These are phyloP conservation scores for Tuta absoluta DNA, from an alignment of 2,888 invertebrate genomes.

Conservation along the genomic window DNA sequence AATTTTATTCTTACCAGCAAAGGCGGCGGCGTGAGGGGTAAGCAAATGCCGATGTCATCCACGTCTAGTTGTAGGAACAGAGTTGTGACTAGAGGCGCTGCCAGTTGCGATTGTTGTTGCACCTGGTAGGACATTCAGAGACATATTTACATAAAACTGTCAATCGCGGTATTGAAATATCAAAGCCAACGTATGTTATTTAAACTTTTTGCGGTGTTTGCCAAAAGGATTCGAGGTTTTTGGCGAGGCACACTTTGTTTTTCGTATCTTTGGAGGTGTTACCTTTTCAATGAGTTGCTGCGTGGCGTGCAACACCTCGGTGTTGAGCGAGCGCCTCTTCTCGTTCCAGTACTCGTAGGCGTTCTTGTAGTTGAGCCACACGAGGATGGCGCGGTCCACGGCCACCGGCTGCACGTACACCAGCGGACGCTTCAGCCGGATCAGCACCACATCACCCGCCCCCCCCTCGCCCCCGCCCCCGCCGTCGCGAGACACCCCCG, in stretches of 20 bases:
- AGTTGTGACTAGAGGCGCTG: constrained; percentile 92
- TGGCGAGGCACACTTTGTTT: no score
- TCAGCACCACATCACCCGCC: constrained; percentile 93
- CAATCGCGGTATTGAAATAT: no score
- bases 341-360: constrained; percentile 99
- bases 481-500: constrained; percentile 76
- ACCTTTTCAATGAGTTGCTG: constrained; percentile 81
- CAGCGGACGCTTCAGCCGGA: constrained; percentile 95
- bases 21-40: constrained; percentile 93
- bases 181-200: neutral
- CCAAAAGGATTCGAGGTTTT: no score
- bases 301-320: constrained; percentile 90
- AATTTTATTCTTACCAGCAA: constrained; percentile 71
- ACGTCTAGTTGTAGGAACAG: constrained; percentile 96
- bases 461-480: constrained; percentile 84
- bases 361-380: constrained; percentile 99
- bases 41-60: constrained; percentile 97
- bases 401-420: constrained; percentile 98
- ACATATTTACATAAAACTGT: neutral
- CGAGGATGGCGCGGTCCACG: constrained; percentile 98
- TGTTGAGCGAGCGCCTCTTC: constrained; percentile 94
- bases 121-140: constrained; percentile 63
- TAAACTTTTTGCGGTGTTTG: constrained; percentile 49
- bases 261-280: no score
- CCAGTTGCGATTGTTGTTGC: constrained; percentile 88